Evolutionary conservation across 2,888 invertebrate species (phyloP), one percentile per base, ranked within the genome.

Genomic region (Cerceris rybyensis): DNA sequence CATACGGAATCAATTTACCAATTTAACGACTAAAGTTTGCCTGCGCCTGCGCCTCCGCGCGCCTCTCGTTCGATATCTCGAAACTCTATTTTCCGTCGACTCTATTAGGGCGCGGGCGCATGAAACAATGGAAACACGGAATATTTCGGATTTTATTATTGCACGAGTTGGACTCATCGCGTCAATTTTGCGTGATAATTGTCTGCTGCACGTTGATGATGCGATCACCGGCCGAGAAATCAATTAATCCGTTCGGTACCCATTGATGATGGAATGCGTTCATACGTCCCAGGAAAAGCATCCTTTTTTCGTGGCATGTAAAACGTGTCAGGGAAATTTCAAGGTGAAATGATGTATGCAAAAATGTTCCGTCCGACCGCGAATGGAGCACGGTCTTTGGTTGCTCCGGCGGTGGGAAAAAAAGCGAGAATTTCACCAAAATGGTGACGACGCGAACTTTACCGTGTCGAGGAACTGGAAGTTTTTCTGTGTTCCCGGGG

Each of bases 361-460:
- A 78, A 70, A 68, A 68, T 73, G 68, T 61, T 68, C 69, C 52
- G 13, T 28, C 46, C 54, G 54, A 49, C 67, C 61, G 39, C 46
- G 59, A 71, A 54, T 60, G 74, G 52, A 59, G 66, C 43, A 75
- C 64, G 72, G 68, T 73, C 77, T 39, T 55, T 55, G 60, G 50
- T 71, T 39, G 73, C 28, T 73, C 70, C 63, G 42, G 42, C n/a
- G 46, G 61, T 42, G 61, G 50, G 14, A 52, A 63, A 70, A 16
- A 43, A 52, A 46, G 41, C 50, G 17, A 50, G 70, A 69, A 76
- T 82, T 74, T 74, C 70, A 54, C 55, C 55, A 73, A 75, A 76
- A 79, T 69, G 57, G 73, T 76, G 58, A 60, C 70, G 70, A 80
- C 69, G 73, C 63, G 74, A 83, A 82, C 55, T 83, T 79, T 61